Conservation (phyloP, 2,113 vertebrate species). For the Engraulis encrasicolus region DNA sequence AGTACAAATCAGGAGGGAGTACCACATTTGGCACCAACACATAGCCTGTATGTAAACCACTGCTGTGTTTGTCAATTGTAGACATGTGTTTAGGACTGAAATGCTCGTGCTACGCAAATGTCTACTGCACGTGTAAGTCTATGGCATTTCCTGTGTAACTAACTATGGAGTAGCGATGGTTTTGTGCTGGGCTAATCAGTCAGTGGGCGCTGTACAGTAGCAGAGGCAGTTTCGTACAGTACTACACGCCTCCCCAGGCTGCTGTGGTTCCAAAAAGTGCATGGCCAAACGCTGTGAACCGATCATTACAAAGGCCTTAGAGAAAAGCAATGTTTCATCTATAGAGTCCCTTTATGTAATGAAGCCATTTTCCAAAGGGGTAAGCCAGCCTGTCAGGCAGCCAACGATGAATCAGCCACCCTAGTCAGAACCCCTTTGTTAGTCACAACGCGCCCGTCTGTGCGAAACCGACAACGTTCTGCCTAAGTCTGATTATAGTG, state of each 20-base stretch:
- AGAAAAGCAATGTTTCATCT: not conserved
- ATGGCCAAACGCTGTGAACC: not conserved
- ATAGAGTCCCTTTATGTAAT: not conserved
- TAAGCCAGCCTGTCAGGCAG: constrained; percentile 3
- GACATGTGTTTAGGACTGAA: too few relatives aligned
- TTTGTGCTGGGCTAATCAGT: too few relatives aligned
- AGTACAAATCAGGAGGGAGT: too few relatives aligned
- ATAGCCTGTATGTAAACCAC: too few relatives aligned
- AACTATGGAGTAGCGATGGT: too few relatives aligned
- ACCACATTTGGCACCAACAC: too few relatives aligned
- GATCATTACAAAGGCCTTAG: not conserved
- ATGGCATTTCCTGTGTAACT: too few relatives aligned
- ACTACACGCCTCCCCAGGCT: not conserved
- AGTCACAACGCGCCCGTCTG: not conserved
- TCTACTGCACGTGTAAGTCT: too few relatives aligned
- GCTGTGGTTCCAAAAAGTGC: not conserved
- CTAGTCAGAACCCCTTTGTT: not conserved
- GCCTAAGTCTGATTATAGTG: not conserved
- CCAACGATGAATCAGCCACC: not conserved
- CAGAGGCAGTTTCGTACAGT: not conserved
- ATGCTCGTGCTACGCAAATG: too few relatives aligned
- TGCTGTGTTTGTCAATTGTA: too few relatives aligned
- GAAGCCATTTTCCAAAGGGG: not conserved
- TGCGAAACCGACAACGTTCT: not conserved
- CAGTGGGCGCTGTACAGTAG: too few relatives aligned